Evolutionary conservation across 2,888 invertebrate genomes (phyloP), one percentile per base, ranked within the genome.

Genomic region (Eristalis intricaria): DNA sequence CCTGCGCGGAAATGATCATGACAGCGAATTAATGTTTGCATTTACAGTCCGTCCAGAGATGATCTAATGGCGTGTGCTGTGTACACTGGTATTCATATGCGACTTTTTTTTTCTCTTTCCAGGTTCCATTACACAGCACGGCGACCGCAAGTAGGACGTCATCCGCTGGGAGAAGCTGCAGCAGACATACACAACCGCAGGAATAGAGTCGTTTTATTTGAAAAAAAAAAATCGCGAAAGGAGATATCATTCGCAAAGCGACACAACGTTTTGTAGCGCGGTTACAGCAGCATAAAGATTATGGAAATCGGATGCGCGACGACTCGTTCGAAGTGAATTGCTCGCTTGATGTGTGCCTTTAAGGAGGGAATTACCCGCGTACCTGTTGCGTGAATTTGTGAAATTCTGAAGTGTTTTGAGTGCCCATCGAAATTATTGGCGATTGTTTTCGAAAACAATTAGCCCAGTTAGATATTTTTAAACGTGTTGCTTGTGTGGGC

Each of bases 11-110:
- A 82, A 86, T 66, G 85, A 74, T 86, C 82, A 82, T 82, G 85
- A 74, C 85, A 86, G 69, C 77, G 70, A 82, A 82, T 82, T 86
- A 82, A 86, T 86, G 77, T 82, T 82, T 78, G 82, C 77, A 86
- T 86, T 82, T 78, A 74, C 73, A 82, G 78, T 82, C 65, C 61
- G 69, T 69, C 74, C n/a, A 35, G 19, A 64, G 60, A 78, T 74
- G 60, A 71, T 26, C 40, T n/a, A 22, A 40, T 75, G 68, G 32
- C 32, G 32, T 78, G 68, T 61, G 29, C 61, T 11, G n/a, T 76
- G 22, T 80, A 65, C 61, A 32, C n/a, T 61, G 15, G 13, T 74
- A 15, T 73, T 63, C 19, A 15, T 56, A 43, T 43, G n/a, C 15
- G 63, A 38, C 63, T 56, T 22, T 40, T 60, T 75, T 40, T 38